Base-by-base conservation (phyloP, 2,888 invertebrate genomes). In the Tenthredo amoena region DNA sequence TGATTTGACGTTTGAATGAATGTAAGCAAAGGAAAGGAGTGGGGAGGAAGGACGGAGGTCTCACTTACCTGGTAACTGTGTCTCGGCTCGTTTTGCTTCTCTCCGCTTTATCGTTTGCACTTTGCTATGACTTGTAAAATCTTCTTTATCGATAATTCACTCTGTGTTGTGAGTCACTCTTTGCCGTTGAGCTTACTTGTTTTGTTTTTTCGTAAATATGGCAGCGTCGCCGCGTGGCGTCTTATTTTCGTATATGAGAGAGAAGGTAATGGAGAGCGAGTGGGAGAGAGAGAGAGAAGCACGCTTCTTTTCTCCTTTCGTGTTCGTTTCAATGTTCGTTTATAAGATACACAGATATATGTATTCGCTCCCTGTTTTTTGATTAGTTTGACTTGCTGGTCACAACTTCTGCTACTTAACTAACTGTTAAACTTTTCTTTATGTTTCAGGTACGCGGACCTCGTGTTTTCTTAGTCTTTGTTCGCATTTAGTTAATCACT, bases 391-490 rank as follows among this genome's bases (percentile, higher is more conserved):
- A 50, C 26, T 77, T 77, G 26, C 15, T 74, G 5, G 50, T 5
- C 50, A 18, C 77, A 31, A 21, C 26, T 55, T 50, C 12, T 12
- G 18, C 31, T 55, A 77, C 77, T 15, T 34, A 2, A 47, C 7
- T 7, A 10, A 77, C 7, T 55, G 31, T 47, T 26, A 15, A 77
- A 18, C 77, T 7, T 77, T 77, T 47, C 18, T 77, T 6, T 77
- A 2, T 77, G 50, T 77, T 77, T 50, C 77, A 77, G 77, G 77
- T 77, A 77, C 50, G 55, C 31, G 21, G 77, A 26, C 21, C 18
- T 77, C 77, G 77, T 77, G 50, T 77, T 50, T 15, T 10, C 34
- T 55, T 50, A 10, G 21, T 50, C 77, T 50, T 50, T 12, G 26
- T 50, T 77, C 26, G 26, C 43, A 26, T 26, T 26, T 26, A 26